These are phyloP conservation scores for Cetonia aurata DNA, from an alignment of 2,888 invertebrate genomes.

Conservation along the genomic window DNA sequence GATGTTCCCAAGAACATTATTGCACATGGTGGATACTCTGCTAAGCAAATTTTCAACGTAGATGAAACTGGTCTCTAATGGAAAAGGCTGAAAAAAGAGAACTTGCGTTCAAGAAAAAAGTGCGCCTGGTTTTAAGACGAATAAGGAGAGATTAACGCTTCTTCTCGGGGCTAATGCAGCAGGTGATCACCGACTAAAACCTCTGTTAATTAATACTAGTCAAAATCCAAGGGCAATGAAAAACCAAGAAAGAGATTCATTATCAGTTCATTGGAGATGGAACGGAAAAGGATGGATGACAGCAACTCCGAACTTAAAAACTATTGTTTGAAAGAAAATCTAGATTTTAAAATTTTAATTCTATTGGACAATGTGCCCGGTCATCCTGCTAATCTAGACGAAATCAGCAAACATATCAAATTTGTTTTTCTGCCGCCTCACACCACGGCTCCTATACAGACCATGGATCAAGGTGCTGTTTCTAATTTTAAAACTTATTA, in stretches of 20 bases:
- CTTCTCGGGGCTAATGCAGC: conserved; percentile 31
- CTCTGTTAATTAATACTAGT: not conserved
- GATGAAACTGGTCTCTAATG: conserved; percentile 2
- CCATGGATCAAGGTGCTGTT: conserved; percentile 19
- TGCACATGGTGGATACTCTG: conserved; percentile 1
- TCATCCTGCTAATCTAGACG: conserved; percentile 26
- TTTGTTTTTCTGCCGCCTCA: conserved; percentile 4
- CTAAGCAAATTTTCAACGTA: conserved; percentile 32
- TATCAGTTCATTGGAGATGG: conserved; percentile 23
- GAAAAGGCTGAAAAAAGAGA: conserved; percentile 4
- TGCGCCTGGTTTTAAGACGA: not conserved
- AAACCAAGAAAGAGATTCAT: conserved; percentile 5
- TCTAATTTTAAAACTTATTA: conserved; percentile 24
- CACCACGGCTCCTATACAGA: conserved; percentile 22
- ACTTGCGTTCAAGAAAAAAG: not conserved
- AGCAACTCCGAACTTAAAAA: conserved; percentile 20
- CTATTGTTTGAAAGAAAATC: conserved; percentile 24
- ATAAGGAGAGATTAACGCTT: conserved; percentile 19
- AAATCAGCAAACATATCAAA: conserved; percentile 25
- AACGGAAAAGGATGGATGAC: conserved; percentile 23
- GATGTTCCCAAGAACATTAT: conserved; percentile 2
- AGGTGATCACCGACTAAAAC: conserved; percentile 18
- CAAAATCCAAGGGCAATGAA: conserved; percentile 12
- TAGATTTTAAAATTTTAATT: conserved; percentile 36
- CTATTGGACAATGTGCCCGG: conserved; percentile 26